These are phyloP conservation scores for Oxygymnocypris stewartii DNA, from an alignment of 2,113 vertebrate genomes.

Conservation along the genomic window DNA sequence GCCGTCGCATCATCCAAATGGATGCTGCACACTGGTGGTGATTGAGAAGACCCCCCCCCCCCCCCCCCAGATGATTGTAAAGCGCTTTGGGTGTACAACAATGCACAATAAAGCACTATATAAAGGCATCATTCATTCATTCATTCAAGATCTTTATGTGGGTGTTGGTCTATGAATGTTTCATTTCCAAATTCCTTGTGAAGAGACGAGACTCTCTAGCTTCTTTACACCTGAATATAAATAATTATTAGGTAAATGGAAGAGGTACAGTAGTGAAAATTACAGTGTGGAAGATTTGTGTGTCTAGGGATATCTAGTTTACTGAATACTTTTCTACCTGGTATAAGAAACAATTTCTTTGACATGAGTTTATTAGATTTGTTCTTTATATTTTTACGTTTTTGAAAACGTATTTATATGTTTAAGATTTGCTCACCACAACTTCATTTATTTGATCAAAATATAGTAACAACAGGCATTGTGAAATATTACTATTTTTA, in stretches of 20 bases:
- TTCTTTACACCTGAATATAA: neutral
- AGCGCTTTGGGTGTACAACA: no score
- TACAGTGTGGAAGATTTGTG: neutral
- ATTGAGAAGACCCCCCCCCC: no score
- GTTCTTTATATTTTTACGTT: neutral
- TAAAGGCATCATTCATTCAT: no score
- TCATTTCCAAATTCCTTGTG: neutral
- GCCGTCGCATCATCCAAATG: no score
- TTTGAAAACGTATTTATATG: no score
- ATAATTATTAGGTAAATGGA: conserved; percentile 8
- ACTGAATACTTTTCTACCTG: neutral
- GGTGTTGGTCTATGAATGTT: conserved; percentile 1
- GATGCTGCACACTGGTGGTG: no score
- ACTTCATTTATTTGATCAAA: no score
- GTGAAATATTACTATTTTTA: no score
- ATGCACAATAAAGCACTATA: no score
- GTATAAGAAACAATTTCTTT: neutral
- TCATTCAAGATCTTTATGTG: neutral
- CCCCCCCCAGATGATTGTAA: no score
- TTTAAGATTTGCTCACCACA: no score
- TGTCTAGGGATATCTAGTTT: neutral
- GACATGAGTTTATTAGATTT: neutral
- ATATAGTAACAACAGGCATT: no score
- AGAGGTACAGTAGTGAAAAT: neutral
- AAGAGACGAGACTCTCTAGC: neutral